Evolutionary conservation across 2,797 vertebrate genomes (phyloP), one percentile per base, ranked within the genome.

Genomic region (Gallinago solitaria): DNA sequence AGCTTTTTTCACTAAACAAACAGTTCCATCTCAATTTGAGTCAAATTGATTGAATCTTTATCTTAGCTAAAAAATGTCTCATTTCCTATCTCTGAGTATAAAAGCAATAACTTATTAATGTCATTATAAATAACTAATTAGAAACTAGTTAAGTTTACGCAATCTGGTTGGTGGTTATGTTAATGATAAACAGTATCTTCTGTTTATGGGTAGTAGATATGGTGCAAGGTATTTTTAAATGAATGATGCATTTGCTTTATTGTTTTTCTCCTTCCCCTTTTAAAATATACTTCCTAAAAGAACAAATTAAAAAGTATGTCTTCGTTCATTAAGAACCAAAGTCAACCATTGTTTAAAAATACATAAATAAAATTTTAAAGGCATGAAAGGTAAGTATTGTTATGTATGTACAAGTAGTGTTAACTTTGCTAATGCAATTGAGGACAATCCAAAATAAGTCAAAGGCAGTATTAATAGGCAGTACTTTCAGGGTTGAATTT

Each of bases 331-430:
- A 82, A 91, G 70, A 90, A 18, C 32, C 28, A 56, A 80, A 94
- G 86, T 87, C 54, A 69, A 18, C 32, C 69, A 93, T 74, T 68
- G n/a, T 76, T 68, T 89, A 75, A 51, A 70, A 79, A 65, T 16
- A 25, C 1, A 15, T 7, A 48, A 59, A 10, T 45, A 24, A 14
- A 7, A 37, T 45, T 43, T 51, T 81, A 85, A 48, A 86, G 57
- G 77, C 61, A 3, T 30, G 61, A 21, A 67, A 95, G 96, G 96
- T 97, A 95, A 95, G 96, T 95, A 27, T 61, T 54, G 27, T 48
- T 82, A 63, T n/a, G 35, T 32, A 11, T 2, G 3, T 33, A n/a
- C 43, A 53, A 43, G 13, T 53, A 64, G 7, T 48, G 41, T 28
- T 59, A 25, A 37, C 19, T 80, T 83, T 56, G 47, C 76, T 83